These are phyloP conservation scores for Aldrovandia affinis DNA, from an alignment of 2,797 vertebrate species.

Conservation along the genomic window DNA sequence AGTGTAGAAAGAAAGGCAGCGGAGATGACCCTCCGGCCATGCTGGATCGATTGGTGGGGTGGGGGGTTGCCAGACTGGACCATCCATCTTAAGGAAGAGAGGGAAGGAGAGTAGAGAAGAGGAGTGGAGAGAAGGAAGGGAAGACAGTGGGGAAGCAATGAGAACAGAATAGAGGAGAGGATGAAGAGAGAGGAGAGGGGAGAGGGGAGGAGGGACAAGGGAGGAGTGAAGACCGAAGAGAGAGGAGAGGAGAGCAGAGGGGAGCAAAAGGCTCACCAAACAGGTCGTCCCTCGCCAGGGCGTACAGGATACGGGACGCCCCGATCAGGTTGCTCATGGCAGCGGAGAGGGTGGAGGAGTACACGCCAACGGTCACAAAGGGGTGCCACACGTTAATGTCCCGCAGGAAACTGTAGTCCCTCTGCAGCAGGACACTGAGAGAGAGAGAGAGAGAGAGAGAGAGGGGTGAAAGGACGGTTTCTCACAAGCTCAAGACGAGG, in stretches of 20 bases:
- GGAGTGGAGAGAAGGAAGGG: slow-evolving; percentile 29
- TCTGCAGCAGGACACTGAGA: slow-evolving; percentile 80
- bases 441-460: background rate
- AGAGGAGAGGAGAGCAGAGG: background rate
- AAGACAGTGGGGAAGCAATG: too few species aligned
- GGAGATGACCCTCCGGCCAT: background rate
- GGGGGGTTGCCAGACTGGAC: background rate
- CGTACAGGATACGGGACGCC: slow-evolving; percentile 87
- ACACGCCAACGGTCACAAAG: slow-evolving; percentile 83
- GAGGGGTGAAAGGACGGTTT: background rate
- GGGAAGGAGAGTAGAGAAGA: too few species aligned
- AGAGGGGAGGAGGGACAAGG: background rate
- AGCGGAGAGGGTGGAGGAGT: slow-evolving; percentile 84
- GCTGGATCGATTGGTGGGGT: background rate
- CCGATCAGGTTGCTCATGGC: slow-evolving; percentile 92
- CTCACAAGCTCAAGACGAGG: background rate
- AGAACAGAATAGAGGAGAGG: background rate
- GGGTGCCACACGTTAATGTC: slow-evolving; percentile 87
- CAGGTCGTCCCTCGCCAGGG: slow-evolving; percentile 84
- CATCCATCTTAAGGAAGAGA: background rate
- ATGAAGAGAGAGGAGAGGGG: slow-evolving; percentile 33
- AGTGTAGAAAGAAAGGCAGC: background rate
- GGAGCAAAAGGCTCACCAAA: slow-evolving; percentile 65
- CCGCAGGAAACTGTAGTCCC: slow-evolving; percentile 84
- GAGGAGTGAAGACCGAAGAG: background rate